Evolutionary conservation across 2,888 invertebrate genomes (phyloP), one percentile per base, ranked within the genome.

Genomic region (Megaustenia siamemsis): DNA sequence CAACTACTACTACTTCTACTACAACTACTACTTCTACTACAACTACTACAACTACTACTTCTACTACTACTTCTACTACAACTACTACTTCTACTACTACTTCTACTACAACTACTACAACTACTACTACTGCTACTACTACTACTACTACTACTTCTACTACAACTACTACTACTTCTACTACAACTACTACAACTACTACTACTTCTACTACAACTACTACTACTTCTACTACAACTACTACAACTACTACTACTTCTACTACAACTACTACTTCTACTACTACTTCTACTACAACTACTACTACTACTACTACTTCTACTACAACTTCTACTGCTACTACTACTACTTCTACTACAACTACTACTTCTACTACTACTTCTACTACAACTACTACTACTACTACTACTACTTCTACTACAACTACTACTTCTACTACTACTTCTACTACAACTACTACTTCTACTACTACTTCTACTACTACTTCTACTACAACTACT

Each of bases 321-420:
- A 12, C 18, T 49, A 10, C 49, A 12, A 10, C 49, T 49, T 18
- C 18, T 49, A 10, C 18, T 49, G 10, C 49, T 49, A 10, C 49
- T 18, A 10, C 12, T 68, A 43, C 49, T 28, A 3, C 4, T 80
- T 3, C 35, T 35, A 38, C 28, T 69, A 4, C 49, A 24, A n/a
- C 40, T 35, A 15, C 21, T 68, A 15, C 60, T 71, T 49, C 45
- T 28, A 53, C 35, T 73, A 32, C 43, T 28, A 24, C n/a, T 73
- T 73, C 73, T 53, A 32, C 28, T 35, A 53, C 35, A 49, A 32
- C 69, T 68, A 71, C 71, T 71, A 28, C 40, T 4, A 71, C 60
- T 49, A 21, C 56, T 56, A 4, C 38, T 53, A 71, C 49, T 1
- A 28, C 69, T 4, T 53, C 56, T 71, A 32, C 32, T 1, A 68